phyloP scores from a whole-genome alignment of 2,888 invertebrate genomes.

The Entomobrya multifasciata region DNA sequence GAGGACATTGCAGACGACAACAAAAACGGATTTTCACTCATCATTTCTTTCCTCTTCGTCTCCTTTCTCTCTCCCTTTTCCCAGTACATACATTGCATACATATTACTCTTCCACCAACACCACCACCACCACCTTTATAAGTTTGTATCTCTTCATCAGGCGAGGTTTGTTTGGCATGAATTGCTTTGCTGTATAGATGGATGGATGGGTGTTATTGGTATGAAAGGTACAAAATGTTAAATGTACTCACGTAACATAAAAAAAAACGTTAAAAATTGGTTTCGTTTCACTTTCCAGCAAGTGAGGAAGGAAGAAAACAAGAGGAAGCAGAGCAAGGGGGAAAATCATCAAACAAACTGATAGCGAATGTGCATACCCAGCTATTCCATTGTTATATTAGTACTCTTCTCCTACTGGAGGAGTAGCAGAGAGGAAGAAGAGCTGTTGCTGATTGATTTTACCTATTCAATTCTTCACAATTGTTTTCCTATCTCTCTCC shows the following conservation, averaged over 20 bases:
- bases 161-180: too few species aligned
- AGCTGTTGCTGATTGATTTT: conserved; percentile 41
- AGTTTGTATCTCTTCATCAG: neutral
- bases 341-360: conserved; percentile 8
- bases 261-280: neutral
- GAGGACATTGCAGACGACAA: conserved; percentile 31
- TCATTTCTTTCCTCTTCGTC: conserved; percentile 36
- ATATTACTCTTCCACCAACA: neutral
- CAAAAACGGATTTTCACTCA: conserved; percentile 51
- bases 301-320: neutral
- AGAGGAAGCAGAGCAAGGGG: neutral
- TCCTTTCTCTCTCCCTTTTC: neutral
- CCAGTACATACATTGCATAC: neutral
- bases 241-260: neutral
- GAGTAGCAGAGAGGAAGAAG: neutral
- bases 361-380: neutral
- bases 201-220: too few species aligned
- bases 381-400: conserved; percentile 6
- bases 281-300: neutral
- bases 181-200: too few species aligned
- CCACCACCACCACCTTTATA: neutral
- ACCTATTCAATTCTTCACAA: conserved; percentile 39
- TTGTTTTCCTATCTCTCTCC: conserved; percentile 16
- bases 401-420: neutral
- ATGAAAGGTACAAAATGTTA: conserved; percentile 27